Conservation (phyloP, 2,888 invertebrate species). For the Drepana falcataria region DNA sequence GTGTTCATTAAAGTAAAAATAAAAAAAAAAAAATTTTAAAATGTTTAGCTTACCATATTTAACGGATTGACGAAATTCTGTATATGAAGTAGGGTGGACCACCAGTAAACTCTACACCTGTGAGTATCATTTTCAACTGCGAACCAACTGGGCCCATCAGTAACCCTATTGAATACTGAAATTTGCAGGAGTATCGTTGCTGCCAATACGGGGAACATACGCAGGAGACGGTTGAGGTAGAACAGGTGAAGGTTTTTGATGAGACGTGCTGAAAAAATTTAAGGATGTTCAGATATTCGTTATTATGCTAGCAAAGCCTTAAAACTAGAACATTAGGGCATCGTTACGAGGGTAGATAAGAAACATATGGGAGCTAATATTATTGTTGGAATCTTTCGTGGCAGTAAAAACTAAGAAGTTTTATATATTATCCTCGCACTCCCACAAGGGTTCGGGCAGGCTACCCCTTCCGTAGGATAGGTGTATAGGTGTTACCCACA, state of each 20-base stretch:
- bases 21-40: no score
- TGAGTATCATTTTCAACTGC: slow-evolving; percentile 20
- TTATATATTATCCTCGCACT: no score
- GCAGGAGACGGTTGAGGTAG: slow-evolving; percentile 51
- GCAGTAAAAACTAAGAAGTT: no score
- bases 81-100: slow-evolving; percentile 32
- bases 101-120: slow-evolving; percentile 32
- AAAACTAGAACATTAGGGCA: no score
- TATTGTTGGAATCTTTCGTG: no score
- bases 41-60: no score
- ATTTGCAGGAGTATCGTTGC: slow-evolving; percentile 43
- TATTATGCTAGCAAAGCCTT: background rate
- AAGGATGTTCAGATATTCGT: background rate
- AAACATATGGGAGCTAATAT: no score
- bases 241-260: slow-evolving; percentile 50
- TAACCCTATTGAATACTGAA: slow-evolving; percentile 39
- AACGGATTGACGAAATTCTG: slow-evolving; percentile 45
- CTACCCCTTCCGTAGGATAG: no score
- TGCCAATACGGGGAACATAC: slow-evolving; percentile 54
- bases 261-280: slow-evolving; percentile 38
- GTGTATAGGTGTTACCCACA: no score
- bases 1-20: no score
- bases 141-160: slow-evolving; percentile 50
- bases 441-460: no score
- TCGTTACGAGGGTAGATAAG: no score